Conservation (phyloP, 2,113 vertebrate species). For the Neotragus pygmaeus region DNA sequence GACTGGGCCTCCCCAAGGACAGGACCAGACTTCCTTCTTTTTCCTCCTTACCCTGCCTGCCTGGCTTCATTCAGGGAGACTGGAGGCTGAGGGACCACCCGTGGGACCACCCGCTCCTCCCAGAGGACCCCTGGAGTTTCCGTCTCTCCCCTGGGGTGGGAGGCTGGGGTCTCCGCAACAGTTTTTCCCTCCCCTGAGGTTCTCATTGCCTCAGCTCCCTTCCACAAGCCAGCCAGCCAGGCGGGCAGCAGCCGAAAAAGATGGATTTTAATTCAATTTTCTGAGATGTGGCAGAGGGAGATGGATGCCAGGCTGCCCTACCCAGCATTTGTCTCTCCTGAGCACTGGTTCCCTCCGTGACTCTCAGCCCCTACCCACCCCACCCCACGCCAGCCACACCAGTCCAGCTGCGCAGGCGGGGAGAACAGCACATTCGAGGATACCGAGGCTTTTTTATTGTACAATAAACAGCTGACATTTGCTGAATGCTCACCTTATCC, state of each 20-base stretch:
- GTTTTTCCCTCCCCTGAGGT: background rate
- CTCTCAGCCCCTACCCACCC: background rate
- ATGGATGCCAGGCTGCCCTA: constrained; percentile 65
- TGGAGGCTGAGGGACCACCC: background rate
- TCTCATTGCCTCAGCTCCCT: constrained; percentile 2
- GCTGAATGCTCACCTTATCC: background rate
- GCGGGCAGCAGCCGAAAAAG: constrained; percentile 56
- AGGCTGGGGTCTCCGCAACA: background rate
- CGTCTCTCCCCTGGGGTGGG: background rate
- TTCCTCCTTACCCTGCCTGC: background rate
- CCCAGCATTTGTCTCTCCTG: constrained; percentile 55
- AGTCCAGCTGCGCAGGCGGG: background rate
- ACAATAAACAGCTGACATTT: background rate
- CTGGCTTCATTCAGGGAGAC: background rate
- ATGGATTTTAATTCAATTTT: constrained; percentile 68
- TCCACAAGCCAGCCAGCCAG: constrained; percentile 45
- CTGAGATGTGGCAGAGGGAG: constrained; percentile 60
- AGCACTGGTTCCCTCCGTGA: background rate
- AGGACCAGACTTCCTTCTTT: background rate
- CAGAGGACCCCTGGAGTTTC: background rate
- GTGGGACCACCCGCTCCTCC: background rate
- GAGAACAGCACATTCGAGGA: background rate
- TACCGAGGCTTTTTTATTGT: accelerated
- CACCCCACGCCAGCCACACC: background rate
- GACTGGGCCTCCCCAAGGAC: background rate